Evolutionary conservation across 1,140 invertebrate genomes (phyloP).

Genomic region (Musca domestica): DNA sequence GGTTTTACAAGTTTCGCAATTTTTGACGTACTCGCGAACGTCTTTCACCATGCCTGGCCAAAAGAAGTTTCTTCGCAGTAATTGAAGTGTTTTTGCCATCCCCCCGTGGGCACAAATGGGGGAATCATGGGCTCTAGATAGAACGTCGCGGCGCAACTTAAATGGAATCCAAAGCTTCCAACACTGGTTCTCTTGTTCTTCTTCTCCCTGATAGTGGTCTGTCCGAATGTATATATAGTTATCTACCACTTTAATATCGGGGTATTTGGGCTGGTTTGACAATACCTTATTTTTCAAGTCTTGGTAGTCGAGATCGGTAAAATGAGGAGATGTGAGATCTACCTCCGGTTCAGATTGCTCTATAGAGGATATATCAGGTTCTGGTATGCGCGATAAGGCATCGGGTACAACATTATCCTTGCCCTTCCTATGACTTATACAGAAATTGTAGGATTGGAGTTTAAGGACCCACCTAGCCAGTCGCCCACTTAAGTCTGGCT

Average conservation of each 20-base stretch:
- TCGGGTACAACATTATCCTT: slow-evolving; percentile 36
- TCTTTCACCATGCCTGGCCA: background rate
- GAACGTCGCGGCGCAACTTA: background rate
- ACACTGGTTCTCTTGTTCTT: too few relatives aligned
- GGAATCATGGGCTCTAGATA: slow-evolving; percentile 18
- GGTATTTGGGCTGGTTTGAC: background rate
- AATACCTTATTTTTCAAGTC: background rate
- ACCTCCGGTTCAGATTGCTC: background rate
- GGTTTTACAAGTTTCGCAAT: too few relatives aligned
- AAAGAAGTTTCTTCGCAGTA: background rate
- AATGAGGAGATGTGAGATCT: slow-evolving; percentile 4
- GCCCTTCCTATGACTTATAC: slow-evolving; percentile 40
- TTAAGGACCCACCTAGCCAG: too few relatives aligned
- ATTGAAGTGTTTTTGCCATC: slow-evolving; percentile 17
- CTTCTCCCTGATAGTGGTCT: slow-evolving; percentile 1
- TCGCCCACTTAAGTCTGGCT: too few relatives aligned
- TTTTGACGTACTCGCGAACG: background rate
- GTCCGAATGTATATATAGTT: slow-evolving; percentile 14
- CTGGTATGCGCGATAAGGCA: slow-evolving; percentile 18
- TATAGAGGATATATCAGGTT: background rate
- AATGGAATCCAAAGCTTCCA: slow-evolving; percentile 24
- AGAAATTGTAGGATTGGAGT: slow-evolving; percentile 39
- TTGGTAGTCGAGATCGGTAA: background rate
- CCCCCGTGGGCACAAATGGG: background rate
- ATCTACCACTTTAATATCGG: slow-evolving; percentile 2